These are phyloP conservation scores for Cordilura impudica DNA, from an alignment of 2,888 invertebrate species.

Conservation along the genomic window DNA sequence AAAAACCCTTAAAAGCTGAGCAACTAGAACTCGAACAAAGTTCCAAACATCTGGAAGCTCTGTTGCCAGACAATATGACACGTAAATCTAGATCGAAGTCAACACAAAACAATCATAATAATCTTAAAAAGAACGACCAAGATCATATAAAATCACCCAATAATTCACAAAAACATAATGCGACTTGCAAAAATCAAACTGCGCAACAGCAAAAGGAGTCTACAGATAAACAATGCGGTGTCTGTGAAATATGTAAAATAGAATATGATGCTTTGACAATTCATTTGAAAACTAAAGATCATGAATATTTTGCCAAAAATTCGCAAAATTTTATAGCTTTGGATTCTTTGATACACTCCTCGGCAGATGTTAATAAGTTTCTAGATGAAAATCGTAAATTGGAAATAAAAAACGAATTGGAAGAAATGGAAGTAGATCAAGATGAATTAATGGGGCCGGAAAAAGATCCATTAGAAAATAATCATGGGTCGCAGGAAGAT, in stretches of 20 bases:
- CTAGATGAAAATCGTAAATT: constrained; percentile 79
- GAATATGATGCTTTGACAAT: constrained; percentile 85
- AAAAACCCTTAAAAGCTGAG: constrained; percentile 39
- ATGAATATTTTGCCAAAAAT: constrained; percentile 86
- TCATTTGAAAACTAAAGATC: constrained; percentile 86
- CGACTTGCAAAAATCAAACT: constrained; percentile 58
- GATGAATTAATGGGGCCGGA: constrained; percentile 63
- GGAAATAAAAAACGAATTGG: constrained; percentile 76
- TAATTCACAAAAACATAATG: constrained; percentile 60
- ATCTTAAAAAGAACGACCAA: constrained; percentile 67
- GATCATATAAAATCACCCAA: constrained; percentile 63
- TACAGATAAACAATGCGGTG: constrained; percentile 81
- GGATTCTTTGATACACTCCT: constrained; percentile 84
- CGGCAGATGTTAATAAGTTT: constrained; percentile 84
- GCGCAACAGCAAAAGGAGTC: constrained; percentile 69
- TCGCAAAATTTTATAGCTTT: constrained; percentile 86
- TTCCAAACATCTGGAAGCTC: constrained; percentile 48
- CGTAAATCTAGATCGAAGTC: constrained; percentile 75
- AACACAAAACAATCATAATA: constrained; percentile 66
- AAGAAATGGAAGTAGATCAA: constrained; percentile 75
- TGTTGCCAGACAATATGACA: constrained; percentile 70
- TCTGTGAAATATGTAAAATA: constrained; percentile 89
- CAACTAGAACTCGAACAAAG: constrained; percentile 16
- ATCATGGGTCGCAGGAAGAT: constrained; percentile 34
- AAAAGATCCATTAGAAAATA: constrained; percentile 65